These are phyloP conservation scores for Gymnoscelis rufifasciata DNA, from an alignment of 2,888 invertebrate species.

Conservation along the genomic window DNA sequence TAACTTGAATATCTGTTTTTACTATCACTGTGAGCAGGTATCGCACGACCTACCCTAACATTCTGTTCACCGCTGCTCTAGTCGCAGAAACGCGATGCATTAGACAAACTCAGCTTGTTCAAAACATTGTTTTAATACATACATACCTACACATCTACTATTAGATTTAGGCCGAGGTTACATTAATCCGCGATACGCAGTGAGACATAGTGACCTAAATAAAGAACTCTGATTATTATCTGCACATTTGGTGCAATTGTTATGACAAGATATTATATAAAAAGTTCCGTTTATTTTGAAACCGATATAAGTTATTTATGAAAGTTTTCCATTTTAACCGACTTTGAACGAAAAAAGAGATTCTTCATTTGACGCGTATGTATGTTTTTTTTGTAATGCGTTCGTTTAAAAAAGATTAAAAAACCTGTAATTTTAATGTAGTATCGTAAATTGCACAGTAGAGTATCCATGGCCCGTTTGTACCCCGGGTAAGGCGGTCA, in stretches of 20 bases:
- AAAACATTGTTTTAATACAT: constrained; percentile 14
- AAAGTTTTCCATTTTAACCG: constrained; percentile 2
- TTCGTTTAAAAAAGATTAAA: neutral
- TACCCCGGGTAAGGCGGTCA: constrained; percentile 23
- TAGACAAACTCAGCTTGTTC: neutral
- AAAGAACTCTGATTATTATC: constrained; percentile 16
- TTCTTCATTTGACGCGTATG: too few species aligned
- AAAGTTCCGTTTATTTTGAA: neutral
- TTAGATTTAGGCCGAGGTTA: constrained; percentile 34
- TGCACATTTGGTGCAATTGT: constrained; percentile 2
- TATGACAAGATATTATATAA: neutral
- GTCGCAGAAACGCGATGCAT: neutral
- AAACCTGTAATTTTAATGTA: neutral
- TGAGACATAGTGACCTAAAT: constrained; percentile 33
- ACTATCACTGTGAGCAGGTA: neutral
- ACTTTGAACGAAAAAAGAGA: too few species aligned
- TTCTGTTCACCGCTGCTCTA: neutral
- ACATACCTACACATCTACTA: constrained; percentile 24
- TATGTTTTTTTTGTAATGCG: constrained; percentile 1
- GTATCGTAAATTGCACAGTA: constrained; percentile 15
- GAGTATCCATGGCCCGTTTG: constrained; percentile 24
- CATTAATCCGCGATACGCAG: constrained; percentile 32
- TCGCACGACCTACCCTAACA: constrained; percentile 1
- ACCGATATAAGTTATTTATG: neutral
- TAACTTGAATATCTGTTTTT: neutral